These are phyloP conservation scores for Triplophysa dalaica DNA, from an alignment of 2,113 vertebrate genomes.

Conservation along the genomic window DNA sequence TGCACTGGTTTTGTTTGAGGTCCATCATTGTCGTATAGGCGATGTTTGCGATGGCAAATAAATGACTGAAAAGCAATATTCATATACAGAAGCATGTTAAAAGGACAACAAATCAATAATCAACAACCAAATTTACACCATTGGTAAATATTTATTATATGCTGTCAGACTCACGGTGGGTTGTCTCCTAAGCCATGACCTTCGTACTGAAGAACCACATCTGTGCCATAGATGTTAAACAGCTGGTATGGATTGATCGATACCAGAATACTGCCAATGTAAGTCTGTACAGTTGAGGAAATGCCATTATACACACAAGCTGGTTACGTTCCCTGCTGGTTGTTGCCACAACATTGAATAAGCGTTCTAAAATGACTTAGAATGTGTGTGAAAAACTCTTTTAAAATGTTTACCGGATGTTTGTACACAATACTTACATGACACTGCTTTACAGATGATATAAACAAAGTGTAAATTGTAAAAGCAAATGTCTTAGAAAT, in stretches of 20 bases:
- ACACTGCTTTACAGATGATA: too few relatives aligned
- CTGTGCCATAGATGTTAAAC: constrained; percentile 89
- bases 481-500: not conserved
- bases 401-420: not conserved
- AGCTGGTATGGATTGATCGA: constrained; percentile 91
- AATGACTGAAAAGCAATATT: constrained; percentile 77
- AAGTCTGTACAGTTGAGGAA: constrained; percentile 75
- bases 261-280: constrained; percentile 94
- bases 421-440: not conserved
- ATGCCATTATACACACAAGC: not conserved
- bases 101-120: too few relatives aligned
- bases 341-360: too few relatives aligned
- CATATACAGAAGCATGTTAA: too few relatives aligned
- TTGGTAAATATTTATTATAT: not conserved
- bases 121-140: too few relatives aligned
- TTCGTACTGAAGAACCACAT: constrained; percentile 87
- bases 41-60: constrained; percentile 92
- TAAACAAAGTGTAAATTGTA: not conserved
- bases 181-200: constrained; percentile 87
- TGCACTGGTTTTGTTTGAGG: constrained; percentile 96
- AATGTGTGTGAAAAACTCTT: too few relatives aligned
- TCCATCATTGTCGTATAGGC: constrained; percentile 95
- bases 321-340: too few relatives aligned
- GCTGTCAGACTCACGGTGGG: constrained; percentile 84
- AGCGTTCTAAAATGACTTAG: too few relatives aligned